These are phyloP conservation scores for Hydra vulgaris DNA, from an alignment of 30 jellyfish, hydroid and myxozoan species.

Conservation along the genomic window DNA sequence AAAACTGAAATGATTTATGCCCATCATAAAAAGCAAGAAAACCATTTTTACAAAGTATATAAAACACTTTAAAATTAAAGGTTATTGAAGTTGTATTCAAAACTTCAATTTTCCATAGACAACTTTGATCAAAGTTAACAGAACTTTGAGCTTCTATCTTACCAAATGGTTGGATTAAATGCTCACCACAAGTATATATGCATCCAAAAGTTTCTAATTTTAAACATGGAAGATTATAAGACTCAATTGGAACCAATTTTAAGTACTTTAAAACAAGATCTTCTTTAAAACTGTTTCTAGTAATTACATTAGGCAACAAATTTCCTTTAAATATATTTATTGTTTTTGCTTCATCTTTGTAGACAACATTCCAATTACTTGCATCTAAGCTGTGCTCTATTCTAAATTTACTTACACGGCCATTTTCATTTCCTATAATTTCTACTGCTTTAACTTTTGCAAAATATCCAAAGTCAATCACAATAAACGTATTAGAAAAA, in stretches of 20 bases:
- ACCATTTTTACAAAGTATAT: conserved; percentile 29
- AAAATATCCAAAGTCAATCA: conserved; percentile 23
- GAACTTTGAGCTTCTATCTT: conserved; percentile 22
- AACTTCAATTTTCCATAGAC: conserved; percentile 31
- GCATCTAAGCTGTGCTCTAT: conserved; percentile 28
- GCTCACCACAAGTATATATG: conserved; percentile 24
- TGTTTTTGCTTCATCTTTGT: neutral
- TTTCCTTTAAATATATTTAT: conserved; percentile 15
- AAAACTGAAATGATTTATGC: neutral
- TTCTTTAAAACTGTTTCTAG: neutral
- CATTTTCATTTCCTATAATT: conserved; percentile 17
- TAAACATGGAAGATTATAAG: conserved; percentile 19
- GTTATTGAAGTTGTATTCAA: conserved; percentile 26
- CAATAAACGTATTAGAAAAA: conserved; percentile 3
- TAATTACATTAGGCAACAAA: conserved; percentile 7
- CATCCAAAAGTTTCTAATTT: conserved; percentile 31
- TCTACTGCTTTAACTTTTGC: conserved; percentile 19
- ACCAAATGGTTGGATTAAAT: conserved; percentile 9
- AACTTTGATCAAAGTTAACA: conserved; percentile 23
- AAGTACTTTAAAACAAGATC: conserved; percentile 13
- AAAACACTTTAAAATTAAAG: conserved; percentile 21
- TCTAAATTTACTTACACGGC: conserved; percentile 10
- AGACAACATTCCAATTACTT: conserved; percentile 7
- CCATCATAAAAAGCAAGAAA: conserved; percentile 26
- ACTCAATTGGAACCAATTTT: conserved; percentile 15